Base-by-base conservation (phyloP, 2,888 invertebrate genomes). In the Dryobotodes eremita region DNA sequence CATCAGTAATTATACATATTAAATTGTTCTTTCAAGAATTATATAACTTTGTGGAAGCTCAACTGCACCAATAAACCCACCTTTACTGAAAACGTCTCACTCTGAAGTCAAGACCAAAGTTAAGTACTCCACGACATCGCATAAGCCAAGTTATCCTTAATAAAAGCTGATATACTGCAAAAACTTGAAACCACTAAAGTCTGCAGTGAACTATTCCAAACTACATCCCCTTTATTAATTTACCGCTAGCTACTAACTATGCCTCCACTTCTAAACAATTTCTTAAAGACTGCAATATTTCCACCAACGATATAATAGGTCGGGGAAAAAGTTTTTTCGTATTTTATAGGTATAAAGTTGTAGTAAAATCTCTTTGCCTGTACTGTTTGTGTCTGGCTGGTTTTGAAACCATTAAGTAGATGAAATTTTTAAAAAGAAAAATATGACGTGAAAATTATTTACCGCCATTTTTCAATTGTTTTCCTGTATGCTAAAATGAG, bases 181-280 rank as follows among this genome's bases (percentile, higher is more conserved):
- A 75, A 70, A 71, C 74, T 80, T 61, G n/a, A 64, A 69, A 65
- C 71, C 70, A 48, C 62, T 31, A 23, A 62, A 84, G 68, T 78
- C 85, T 80, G 68, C 50, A 66, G 55, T 31, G 1, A 85, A 84
- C 66, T 69, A 80, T 85, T 75, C 3, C 36, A 11, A 84, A 81
- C 82, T 77, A 55, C 36, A 85, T n/a, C 69, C 50, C n/a, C 68
- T 74, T 80, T 81, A 84, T 85, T 85, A 81, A 84, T 82, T 78
- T 85, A 82, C 82, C 74, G 68, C 82, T n/a, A n/a, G 31, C 15
- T 55, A n/a, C n/a, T 31, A 85, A 84, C 75, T 82, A 85, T 69
- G 59, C 70, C 15, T 55, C n/a, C 26, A 53, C 57, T 81, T 65
- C 17, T 46, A 57, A 85, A 77, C 75, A 83, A 71, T 76, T 83